Conservation (phyloP, 2,113 vertebrate species). For the Chaenogobius annularis region DNA sequence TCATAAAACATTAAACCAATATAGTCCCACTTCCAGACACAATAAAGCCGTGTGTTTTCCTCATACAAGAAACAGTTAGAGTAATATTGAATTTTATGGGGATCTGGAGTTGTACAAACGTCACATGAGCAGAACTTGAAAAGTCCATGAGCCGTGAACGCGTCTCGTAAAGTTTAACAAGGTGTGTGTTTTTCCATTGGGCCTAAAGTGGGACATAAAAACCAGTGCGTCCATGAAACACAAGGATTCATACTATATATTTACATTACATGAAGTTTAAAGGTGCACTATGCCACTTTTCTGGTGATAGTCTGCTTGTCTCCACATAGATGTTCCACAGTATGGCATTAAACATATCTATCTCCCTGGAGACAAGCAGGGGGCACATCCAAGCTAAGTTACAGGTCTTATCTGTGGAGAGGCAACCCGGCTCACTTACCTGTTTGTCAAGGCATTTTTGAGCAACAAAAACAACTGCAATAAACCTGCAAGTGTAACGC, state of each 20-base stretch:
- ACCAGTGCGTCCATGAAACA: neutral
- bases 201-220: neutral
- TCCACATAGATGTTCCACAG: no score
- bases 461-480: no score
- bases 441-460: no score
- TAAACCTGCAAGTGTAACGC: no score
- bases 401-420: no score
- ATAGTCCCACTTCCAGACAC: neutral
- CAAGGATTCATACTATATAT: neutral
- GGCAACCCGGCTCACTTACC: no score
- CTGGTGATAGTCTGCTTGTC: no score
- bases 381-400: no score
- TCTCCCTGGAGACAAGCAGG: no score
- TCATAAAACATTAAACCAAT: neutral
- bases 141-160: conserved; percentile 1
- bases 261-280: no score
- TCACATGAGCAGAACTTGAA: neutral
- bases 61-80: neutral
- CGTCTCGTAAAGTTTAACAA: conserved; percentile 6
- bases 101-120: neutral
- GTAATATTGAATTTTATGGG: neutral
- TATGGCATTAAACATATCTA: no score
- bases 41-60: neutral
- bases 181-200: conserved; percentile 1
- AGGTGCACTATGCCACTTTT: no score